Conservation (phyloP, 1,140 invertebrate genomes). For the Drosophila miranda region DNA sequence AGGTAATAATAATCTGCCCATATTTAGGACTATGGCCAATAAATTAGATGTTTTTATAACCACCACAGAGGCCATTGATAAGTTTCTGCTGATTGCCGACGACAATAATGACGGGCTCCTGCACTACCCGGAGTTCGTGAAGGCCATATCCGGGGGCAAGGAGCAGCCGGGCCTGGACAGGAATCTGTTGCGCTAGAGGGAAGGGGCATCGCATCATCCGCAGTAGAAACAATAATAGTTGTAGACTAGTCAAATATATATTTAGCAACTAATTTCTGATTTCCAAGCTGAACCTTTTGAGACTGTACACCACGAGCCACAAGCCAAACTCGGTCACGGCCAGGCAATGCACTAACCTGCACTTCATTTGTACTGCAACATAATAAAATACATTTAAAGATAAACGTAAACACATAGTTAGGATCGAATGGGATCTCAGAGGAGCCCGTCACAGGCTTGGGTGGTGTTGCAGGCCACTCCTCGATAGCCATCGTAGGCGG, state of each 20-base stretch:
- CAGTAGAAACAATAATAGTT: conserved; percentile 63
- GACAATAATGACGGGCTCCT: conserved; percentile 90
- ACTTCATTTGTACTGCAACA: conserved; percentile 62
- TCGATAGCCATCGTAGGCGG: conserved; percentile 71
- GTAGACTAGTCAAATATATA: conserved; percentile 59
- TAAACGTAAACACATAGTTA: conserved; percentile 33
- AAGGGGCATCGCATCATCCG: not conserved
- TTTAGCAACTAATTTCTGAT: conserved; percentile 45
- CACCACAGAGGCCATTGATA: conserved; percentile 88
- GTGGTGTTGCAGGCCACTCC: conserved; percentile 72
- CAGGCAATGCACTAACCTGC: conserved; percentile 25
- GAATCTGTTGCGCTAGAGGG: conserved; percentile 53
- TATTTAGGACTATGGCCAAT: not conserved
- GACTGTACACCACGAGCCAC: conserved; percentile 58
- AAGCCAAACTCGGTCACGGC: not conserved
- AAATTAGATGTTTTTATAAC: not conserved
- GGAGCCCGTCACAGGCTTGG: conserved; percentile 57
- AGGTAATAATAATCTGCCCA: conserved; percentile 40
- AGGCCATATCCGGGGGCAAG: conserved; percentile 70
- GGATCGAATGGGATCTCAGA: conserved; percentile 11
- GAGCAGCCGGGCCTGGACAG: conserved; percentile 56
- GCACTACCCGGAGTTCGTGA: conserved; percentile 89
- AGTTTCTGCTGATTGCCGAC: conserved; percentile 89
- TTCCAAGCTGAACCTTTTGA: conserved; percentile 49
- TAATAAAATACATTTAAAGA: conserved; percentile 41